A percentile compares a stretch with the other conserved stretches of the same genome.
Evolutionary conservation across 2,113 vertebrate genomes (phyloP).

Genomic region (Vidua macroura): DNA sequence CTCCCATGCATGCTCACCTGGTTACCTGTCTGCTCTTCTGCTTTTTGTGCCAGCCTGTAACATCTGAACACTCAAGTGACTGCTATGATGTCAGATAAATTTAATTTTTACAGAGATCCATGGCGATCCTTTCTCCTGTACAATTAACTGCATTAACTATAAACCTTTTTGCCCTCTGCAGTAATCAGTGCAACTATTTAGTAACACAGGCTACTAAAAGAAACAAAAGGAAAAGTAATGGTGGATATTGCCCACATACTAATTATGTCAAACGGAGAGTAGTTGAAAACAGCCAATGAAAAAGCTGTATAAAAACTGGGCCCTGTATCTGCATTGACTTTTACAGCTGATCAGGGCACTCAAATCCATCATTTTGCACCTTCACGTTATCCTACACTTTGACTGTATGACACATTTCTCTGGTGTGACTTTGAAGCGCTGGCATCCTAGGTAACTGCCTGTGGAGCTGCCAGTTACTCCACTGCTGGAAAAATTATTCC

Average conservation of each 20-base stretch:
- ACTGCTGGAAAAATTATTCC: not conserved
- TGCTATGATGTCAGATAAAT: not conserved
- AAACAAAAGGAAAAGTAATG: not conserved
- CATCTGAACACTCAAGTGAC: not conserved
- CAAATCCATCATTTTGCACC: not conserved
- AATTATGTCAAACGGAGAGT: not conserved
- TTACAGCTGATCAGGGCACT: not conserved
- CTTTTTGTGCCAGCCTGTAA: not conserved
- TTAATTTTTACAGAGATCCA: not conserved
- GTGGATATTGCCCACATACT: not conserved
- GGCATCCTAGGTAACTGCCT: not conserved
- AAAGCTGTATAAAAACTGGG: not conserved
- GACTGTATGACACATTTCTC: not conserved
- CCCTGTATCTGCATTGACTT: not conserved
- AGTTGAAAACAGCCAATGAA: not conserved
- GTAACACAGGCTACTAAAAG: not conserved
- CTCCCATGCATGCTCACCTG: not conserved
- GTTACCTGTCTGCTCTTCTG: not conserved
- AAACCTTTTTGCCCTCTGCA: not conserved
- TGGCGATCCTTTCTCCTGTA: rapidly evolving
- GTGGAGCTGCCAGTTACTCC: not conserved
- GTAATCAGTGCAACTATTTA: not conserved
- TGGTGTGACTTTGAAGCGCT: not conserved
- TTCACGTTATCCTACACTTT: too few relatives aligned
- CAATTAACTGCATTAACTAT: not conserved